Conservation (phyloP, 64 coral and sea anemone species). For the Porites australiensis region DNA sequence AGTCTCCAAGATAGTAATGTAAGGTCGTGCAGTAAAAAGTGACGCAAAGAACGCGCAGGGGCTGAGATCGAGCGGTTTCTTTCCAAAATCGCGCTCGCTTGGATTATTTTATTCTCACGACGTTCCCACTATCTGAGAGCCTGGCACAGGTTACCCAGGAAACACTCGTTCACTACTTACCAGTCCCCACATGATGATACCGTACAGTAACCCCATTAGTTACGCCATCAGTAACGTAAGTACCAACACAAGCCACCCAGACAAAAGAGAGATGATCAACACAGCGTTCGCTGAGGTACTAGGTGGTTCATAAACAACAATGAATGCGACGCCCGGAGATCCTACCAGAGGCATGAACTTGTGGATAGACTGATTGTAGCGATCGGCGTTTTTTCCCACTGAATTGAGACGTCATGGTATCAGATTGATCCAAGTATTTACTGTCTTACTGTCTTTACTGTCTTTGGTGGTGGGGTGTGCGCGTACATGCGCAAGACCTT, state of each 20-base stretch:
- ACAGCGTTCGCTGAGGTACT: slow-evolving; percentile 83
- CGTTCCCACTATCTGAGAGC: no score
- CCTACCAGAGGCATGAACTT: slow-evolving; percentile 85
- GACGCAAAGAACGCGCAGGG: no score
- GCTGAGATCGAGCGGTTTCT: no score
- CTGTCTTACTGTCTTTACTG: no score
- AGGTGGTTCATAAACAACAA: slow-evolving; percentile 80
- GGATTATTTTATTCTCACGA: no score
- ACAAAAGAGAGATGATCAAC: slow-evolving; percentile 80
- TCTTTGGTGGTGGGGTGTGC: no score
- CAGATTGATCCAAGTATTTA: neutral
- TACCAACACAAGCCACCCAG: slow-evolving; percentile 85
- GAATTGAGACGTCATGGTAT: slow-evolving; percentile 86
- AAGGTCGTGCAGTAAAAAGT: no score
- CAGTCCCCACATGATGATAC: slow-evolving; percentile 94
- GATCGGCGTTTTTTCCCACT: slow-evolving; percentile 81
- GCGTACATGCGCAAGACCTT: slow-evolving; percentile 19
- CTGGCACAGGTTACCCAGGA: no score
- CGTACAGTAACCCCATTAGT: slow-evolving; percentile 86
- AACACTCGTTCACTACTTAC: slow-evolving; percentile 53
- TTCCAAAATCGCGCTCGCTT: no score
- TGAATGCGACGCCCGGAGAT: slow-evolving; percentile 91
- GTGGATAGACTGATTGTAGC: slow-evolving; percentile 59
- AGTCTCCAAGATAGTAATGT: no score
- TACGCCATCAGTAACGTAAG: slow-evolving; percentile 90